Evolutionary conservation across 30 jellyfish, hydroid and myxozoan genomes (phyloP), one percentile per base, ranked within the genome.

Genomic region (Aurelia coerulea): DNA sequence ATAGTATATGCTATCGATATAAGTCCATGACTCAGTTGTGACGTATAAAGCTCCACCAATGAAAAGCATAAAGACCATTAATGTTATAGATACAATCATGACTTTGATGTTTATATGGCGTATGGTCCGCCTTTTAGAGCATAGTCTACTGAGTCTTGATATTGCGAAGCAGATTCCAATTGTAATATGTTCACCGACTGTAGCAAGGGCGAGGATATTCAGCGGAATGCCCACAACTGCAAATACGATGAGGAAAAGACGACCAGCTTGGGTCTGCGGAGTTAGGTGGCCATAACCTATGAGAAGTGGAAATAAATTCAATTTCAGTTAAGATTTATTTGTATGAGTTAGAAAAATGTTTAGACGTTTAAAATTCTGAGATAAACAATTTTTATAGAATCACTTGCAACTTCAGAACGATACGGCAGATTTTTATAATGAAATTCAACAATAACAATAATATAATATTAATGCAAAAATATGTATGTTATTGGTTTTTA

Each of bases 141-240:
- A 88, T 51, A 73, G 66, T 32, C 96, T 75, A 68, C 97, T 90
- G 11, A 90, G 83, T 35, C 92, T 75, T 23, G 95, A 91, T 73
- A 95, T 79, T 3, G 89, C 90, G 60, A 54, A 73, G 89, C 91
- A 95, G 31, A 95, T 95, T 3, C 97, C 97, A 34, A 95, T 96
- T 11, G 97, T 95, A 3, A 95, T 95, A 68, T 95, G 99, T 81
- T 95, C 99, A n/a, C 99, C 99, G 50, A 95, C 99, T 33, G 99
- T 90, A 37, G 99, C 99, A 31, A 95, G 85, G 58, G 99, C 99
- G 17, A 95, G 90, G 29, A 95, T 90, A 78, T 95, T 95, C 46
- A 95, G 89, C 33, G 99, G 99, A 59, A 95, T 95, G 85, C 99
- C 99, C 65, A 95, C 86, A 23, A 95, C 84, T 29, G 99, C 99